Base-by-base conservation (phyloP, 1,140 invertebrate species). In the Pseudobourletiella spinata region DNA sequence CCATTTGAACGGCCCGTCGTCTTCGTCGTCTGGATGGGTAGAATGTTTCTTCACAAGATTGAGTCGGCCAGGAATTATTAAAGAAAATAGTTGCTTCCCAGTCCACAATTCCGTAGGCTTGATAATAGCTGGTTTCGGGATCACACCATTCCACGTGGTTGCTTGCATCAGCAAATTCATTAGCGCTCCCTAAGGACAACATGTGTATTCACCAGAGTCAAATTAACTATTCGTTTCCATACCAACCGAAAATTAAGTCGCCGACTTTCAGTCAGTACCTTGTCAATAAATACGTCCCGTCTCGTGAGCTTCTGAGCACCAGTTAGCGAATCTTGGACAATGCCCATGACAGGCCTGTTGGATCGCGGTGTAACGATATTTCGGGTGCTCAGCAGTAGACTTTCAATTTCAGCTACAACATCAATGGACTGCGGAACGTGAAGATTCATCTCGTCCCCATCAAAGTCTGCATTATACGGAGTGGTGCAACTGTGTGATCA, bases 271-370 rank as follows among this genome's bases (percentile, higher is more conserved):
- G 22, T 48, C 22, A 66, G 58, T 71, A 81, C 82, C 73, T 95
- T 93, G 39, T 95, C 93, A 2, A 99, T 83, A 72, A 99, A 99
- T 0, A 98, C 92, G 77, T 99, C 97, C 63, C 97, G 79, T 74
- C 98, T 98, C 2, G 97, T 99, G 96, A 99, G 99, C 80, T 99
- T 99, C 51, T 95, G 81, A 1, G 99, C 95, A 68, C 96, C 96
- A 30, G 92, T 96, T 8, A 99, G 76, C 0, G 97, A 98, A 72
- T 99, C 97, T 78, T 87, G 97, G 72, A 99, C 97, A 81, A 99
- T 99, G 82, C 97, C 97, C 97, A 99, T 99, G 62, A 99, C 97
- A 42, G 94, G 94, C 78, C 94, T 91, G 74, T 97, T 97, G 0
- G 91, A 88, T 76, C 98, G 93, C 3, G 92, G 92, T 2, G 97